Evolutionary conservation across 2,113 vertebrate species (phyloP).

Genomic region (Mormyrus iriodes): DNA sequence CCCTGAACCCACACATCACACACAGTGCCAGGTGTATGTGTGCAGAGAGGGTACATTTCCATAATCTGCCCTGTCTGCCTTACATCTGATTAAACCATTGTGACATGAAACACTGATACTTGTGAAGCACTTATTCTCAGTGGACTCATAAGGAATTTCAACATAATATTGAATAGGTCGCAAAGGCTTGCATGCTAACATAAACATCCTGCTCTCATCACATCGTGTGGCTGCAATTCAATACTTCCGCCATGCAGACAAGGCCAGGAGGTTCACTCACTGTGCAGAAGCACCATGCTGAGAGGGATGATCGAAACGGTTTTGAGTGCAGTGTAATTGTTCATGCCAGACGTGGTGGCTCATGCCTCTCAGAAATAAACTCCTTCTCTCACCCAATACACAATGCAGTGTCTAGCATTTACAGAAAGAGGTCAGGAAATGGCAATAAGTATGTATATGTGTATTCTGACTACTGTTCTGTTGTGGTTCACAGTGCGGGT

Average conservation of each 20-base stretch:
- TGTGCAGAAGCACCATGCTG: neutral
- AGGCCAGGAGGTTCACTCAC: neutral
- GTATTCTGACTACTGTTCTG: no score
- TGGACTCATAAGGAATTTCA: neutral
- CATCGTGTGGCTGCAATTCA: neutral
- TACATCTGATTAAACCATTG: neutral
- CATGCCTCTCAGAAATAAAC: neutral
- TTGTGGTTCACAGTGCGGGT: no score
- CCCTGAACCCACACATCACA: neutral
- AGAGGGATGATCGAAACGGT: neutral
- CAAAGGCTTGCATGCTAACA: neutral
- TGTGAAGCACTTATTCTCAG: neutral
- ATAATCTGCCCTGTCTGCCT: neutral
- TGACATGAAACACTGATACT: neutral
- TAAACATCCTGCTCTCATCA: neutral
- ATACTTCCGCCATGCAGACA: neutral
- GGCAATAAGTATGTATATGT: no score
- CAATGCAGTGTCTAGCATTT: neutral
- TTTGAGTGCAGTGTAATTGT: neutral
- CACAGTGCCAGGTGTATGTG: neutral
- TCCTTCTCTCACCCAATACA: neutral
- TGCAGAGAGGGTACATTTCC: neutral
- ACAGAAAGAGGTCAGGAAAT: no score
- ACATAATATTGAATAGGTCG: neutral
- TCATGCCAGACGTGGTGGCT: neutral